phyloP scores from a whole-genome alignment of 1,140 invertebrate genomes.

The Laodelphax striatellus region DNA sequence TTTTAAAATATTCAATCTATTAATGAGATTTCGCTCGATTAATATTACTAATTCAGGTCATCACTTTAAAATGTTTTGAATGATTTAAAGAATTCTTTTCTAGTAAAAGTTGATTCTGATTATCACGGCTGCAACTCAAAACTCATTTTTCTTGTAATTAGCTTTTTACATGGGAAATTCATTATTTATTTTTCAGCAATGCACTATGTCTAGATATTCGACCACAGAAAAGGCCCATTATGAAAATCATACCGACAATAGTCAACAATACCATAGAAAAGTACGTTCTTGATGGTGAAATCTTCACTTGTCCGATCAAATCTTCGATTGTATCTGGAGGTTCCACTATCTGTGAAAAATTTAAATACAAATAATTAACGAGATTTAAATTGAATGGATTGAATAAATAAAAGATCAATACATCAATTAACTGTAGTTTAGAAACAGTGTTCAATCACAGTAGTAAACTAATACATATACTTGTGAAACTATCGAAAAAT shows the following conservation, averaged over 20 bases:
- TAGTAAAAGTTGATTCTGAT: no score
- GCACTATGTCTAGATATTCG: conserved; percentile 49
- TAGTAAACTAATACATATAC: background rate
- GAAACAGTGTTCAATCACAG: background rate
- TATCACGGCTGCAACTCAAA: no score
- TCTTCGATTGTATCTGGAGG: conserved; percentile 50
- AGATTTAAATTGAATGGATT: no score
- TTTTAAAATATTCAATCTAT: no score
- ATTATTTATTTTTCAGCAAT: conserved; percentile 14
- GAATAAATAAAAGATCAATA: no score
- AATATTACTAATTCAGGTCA: no score
- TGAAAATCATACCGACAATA: conserved; percentile 63
- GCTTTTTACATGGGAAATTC: background rate
- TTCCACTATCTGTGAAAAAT: conserved; percentile 4
- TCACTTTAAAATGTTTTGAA: no score
- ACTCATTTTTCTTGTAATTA: background rate
- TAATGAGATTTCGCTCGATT: no score
- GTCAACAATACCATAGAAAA: conserved; percentile 58
- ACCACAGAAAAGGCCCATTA: conserved; percentile 71
- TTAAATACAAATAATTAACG: background rate
- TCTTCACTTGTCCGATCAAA: conserved; percentile 49
- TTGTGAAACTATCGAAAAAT: background rate
- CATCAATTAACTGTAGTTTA: no score
- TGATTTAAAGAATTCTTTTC: no score
- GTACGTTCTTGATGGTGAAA: conserved; percentile 65